Evolutionary conservation across 1,140 invertebrate genomes (phyloP).

Genomic region (Aphis gossypii): DNA sequence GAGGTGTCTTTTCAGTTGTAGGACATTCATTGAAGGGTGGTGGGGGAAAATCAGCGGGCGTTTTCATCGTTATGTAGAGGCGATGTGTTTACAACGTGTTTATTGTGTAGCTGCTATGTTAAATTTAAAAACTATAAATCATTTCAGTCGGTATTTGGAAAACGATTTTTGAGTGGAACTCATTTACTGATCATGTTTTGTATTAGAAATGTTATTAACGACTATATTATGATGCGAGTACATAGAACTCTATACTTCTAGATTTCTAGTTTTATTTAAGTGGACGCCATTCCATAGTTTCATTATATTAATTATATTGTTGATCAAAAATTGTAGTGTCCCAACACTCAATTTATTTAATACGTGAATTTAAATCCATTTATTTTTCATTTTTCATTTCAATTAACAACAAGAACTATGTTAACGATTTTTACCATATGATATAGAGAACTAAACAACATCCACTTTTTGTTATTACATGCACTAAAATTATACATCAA

Average conservation of each 20-base stretch:
- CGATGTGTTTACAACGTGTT: neutral
- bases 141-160: neutral
- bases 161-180: slow-evolving; percentile 17
- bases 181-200: neutral
- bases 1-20: neutral
- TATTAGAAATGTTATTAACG: slow-evolving; percentile 15
- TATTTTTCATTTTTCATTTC: neutral
- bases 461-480: neutral
- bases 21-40: neutral
- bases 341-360: neutral
- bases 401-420: neutral
- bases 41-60: neutral
- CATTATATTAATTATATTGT: neutral
- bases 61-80: neutral
- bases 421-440: neutral
- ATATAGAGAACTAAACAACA: neutral
- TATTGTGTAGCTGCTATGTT: neutral
- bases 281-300: neutral
- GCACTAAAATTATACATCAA: neutral
- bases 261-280: neutral
- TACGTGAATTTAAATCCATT: neutral
- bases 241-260: neutral
- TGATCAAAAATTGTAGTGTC: neutral
- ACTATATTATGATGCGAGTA: neutral
- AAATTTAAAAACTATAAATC: slow-evolving; percentile 35